phyloP scores from a whole-genome alignment of 2,888 invertebrate genomes.

The Philaethria dido region DNA sequence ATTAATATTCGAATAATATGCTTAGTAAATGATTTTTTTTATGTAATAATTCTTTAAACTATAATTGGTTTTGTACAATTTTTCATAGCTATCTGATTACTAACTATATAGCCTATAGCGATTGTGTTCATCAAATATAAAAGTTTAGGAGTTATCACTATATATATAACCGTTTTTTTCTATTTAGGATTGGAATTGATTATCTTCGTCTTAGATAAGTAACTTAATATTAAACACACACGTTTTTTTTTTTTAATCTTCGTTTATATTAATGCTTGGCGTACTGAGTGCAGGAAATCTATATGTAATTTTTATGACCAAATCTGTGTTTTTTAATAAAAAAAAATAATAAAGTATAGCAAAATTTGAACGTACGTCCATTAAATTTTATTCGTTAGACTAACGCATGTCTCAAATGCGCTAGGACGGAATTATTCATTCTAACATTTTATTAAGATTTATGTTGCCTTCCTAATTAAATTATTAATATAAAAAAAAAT shows the following conservation, averaged over 20 bases:
- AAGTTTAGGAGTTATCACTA: neutral
- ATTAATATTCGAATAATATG: constrained; percentile 3
- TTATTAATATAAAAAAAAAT: neutral
- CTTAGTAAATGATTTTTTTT: constrained; percentile 1
- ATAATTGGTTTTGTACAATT: neutral
- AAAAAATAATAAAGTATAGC: too few relatives aligned
- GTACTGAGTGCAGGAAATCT: too few relatives aligned
- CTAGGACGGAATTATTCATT: too few relatives aligned
- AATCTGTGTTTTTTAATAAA: too few relatives aligned
- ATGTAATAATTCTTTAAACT: neutral
- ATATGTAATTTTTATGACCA: too few relatives aligned
- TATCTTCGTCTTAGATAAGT: neutral
- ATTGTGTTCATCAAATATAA: neutral
- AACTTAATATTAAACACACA: neutral
- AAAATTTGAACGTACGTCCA: too few relatives aligned
- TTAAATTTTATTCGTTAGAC: too few relatives aligned
- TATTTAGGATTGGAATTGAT: neutral
- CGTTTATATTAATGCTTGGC: too few relatives aligned
- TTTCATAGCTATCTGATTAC: neutral
- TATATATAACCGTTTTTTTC: neutral
- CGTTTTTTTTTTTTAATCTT: too few relatives aligned
- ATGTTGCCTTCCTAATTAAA: neutral
- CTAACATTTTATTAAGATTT: too few relatives aligned
- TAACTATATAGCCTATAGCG: neutral
- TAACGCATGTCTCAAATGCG: too few relatives aligned